Base-by-base conservation (phyloP, 2,888 invertebrate genomes). In the Cryptophagus acutangulus region DNA sequence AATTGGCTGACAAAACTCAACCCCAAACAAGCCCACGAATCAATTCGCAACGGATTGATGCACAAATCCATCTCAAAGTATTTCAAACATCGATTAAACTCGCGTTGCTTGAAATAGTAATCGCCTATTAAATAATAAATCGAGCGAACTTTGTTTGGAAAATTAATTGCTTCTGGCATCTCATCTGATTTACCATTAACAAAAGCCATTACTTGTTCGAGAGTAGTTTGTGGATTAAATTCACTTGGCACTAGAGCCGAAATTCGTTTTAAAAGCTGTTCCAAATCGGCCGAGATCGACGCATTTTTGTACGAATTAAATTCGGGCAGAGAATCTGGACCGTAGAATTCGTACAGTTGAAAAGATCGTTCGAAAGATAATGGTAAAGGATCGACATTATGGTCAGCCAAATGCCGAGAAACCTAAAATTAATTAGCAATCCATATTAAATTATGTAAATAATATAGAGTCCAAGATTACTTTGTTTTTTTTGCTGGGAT, bases 1-100 rank as follows among this genome's bases (percentile, higher is more conserved):
- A 94, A 75, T 58, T 82, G 79, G 41, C 85, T 79, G 2, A 79
- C 82, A 59, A 83, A 83, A 1, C 87, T 82, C 45, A 95, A 73
- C 0, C 92, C 90, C 64, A 94, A 78, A 38, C 88, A 86, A 1
- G 93, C 92, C 95, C 95, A 95, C 0, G 95, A 89, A 70, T 93
- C 91, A 42, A 93, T 77, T 36, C 94, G 76, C 37, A 76, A 72
- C 1, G 82, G 86, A 67, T 87, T 86, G 17, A 88, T 75, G 48
- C 87, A 82, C 15, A 95, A 72, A 69, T 96, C 95, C 54, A 84
- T 71, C 39, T 83, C 75, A 63, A 91, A 94, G 66, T 84, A 91
- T 58, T 84, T 83, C 2, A 87, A 76, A 8, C 91, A 87, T 61
- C 61, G 49, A 17, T 71, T 70, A 51, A 76, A 80, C 52, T 91